phyloP scores from a whole-genome alignment of 2,113 vertebrate species.

The Microtus oregoni region DNA sequence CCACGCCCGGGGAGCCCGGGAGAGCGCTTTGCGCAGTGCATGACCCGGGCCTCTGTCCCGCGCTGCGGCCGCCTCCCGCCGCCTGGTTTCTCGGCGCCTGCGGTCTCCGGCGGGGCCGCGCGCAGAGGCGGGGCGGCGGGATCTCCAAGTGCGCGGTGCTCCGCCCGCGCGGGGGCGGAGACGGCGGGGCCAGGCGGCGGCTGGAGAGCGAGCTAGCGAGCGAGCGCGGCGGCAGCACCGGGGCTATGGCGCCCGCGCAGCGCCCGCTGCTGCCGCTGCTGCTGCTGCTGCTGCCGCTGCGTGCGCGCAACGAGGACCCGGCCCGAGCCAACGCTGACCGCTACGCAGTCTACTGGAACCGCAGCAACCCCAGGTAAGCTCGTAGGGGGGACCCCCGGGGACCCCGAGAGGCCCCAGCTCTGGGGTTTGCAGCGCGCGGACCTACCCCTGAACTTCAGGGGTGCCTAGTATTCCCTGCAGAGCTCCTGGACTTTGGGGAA shows the following conservation, averaged over 20 bases:
- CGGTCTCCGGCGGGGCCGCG: conserved; percentile 53
- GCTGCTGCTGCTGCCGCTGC: conserved; percentile 88
- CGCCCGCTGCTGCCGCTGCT: conserved; percentile 88
- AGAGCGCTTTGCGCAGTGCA: conserved; percentile 31
- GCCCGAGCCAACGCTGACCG: conserved; percentile 92
- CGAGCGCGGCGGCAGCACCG: conserved; percentile 71
- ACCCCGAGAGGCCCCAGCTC: not conserved
- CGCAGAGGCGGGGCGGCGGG: conserved; percentile 64
- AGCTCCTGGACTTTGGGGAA: not conserved
- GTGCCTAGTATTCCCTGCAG: not conserved
- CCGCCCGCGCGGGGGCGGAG: conserved; percentile 9
- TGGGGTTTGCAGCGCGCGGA: conserved; percentile 17
- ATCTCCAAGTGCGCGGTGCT: conserved; percentile 74
- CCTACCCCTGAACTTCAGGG: not conserved
- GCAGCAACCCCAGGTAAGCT: conserved; percentile 94
- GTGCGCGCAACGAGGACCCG: conserved; percentile 90
- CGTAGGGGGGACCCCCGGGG: not conserved
- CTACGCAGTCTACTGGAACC: conserved; percentile 96
- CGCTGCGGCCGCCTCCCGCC: conserved; percentile 39
- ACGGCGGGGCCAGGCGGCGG: conserved; percentile 47
- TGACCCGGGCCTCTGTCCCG: conserved; percentile 36
- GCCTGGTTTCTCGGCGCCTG: conserved; percentile 68
- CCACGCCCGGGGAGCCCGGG: conserved; percentile 41
- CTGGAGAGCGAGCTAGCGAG: conserved; percentile 66
- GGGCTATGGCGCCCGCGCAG: conserved; percentile 87